A percentile compares a stretch with the other conserved stretches of the same genome.
phyloP scores from a whole-genome alignment of 2,888 invertebrate species.

The Drosophila basisetae region DNA sequence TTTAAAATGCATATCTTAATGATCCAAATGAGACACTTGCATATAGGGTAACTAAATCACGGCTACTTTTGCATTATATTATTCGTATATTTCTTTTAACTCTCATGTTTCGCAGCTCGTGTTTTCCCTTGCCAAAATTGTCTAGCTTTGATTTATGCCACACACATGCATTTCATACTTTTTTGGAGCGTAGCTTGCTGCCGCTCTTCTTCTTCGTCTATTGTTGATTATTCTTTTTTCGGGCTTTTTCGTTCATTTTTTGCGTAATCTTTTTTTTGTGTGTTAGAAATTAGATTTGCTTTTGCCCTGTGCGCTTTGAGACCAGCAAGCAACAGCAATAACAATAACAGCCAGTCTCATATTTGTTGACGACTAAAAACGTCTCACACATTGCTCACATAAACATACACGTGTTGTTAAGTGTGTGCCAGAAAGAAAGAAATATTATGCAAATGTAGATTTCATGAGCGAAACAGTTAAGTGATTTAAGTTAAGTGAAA shows the following conservation, averaged over 20 bases:
- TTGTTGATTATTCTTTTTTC: slow-evolving; percentile 60
- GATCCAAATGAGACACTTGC: neutral
- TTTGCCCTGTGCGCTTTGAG: slow-evolving; percentile 52
- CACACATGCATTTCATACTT: slow-evolving; percentile 79
- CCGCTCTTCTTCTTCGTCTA: slow-evolving; percentile 24
- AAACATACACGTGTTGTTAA: slow-evolving; percentile 11
- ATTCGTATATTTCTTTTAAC: slow-evolving; percentile 22
- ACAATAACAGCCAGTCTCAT: slow-evolving; percentile 42
- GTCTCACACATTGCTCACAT: slow-evolving; percentile 41
- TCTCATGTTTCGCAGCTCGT: slow-evolving; percentile 56
- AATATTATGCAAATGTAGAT: slow-evolving; percentile 51
- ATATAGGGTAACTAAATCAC: slow-evolving; percentile 9
- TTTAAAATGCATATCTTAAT: neutral
- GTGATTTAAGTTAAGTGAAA: slow-evolving; percentile 40
- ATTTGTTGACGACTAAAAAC: slow-evolving; percentile 65
- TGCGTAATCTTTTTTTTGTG: slow-evolving; percentile 55
- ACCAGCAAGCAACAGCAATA: slow-evolving; percentile 48
- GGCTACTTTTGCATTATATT: neutral
- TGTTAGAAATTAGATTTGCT: slow-evolving; percentile 74
- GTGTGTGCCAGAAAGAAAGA: slow-evolving; percentile 3
- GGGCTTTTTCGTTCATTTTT: slow-evolving; percentile 45
- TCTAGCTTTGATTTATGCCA: slow-evolving; percentile 80
- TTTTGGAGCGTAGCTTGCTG: slow-evolving; percentile 70
- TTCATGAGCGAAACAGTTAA: slow-evolving; percentile 52
- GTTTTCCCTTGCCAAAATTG: slow-evolving; percentile 78